A percentile compares a stretch with the other conserved stretches of the same genome.
Conservation (phyloP, 2,888 invertebrate species). For the Acronicta aceris region DNA sequence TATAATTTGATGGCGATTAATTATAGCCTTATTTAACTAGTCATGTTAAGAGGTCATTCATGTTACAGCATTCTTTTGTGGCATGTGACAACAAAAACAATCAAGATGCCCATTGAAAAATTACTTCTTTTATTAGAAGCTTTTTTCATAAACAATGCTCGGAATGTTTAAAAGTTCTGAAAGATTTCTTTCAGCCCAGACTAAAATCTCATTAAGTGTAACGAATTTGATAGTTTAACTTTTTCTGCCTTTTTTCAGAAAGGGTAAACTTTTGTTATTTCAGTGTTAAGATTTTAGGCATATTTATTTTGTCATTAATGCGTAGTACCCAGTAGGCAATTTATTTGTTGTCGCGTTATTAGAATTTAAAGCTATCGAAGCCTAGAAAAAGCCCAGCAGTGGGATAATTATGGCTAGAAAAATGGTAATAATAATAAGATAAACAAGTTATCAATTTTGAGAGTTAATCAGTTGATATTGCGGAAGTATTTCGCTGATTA, state of each 20-base stretch:
- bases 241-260: not conserved
- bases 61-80: constrained; percentile 8
- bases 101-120: constrained; percentile 12
- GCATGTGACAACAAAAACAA: constrained; percentile 16
- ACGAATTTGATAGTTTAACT: constrained; percentile 11
- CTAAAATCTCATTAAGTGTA: constrained; percentile 3
- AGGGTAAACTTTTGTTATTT: constrained; percentile 15
- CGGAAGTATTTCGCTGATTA: constrained; percentile 6
- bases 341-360: not conserved
- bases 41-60: not conserved
- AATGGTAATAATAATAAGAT: not conserved
- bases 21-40: not conserved
- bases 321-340: not conserved
- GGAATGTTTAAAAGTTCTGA: not conserved
- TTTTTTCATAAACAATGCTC: not conserved
- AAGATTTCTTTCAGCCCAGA: constrained; percentile 2
- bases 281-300: constrained; percentile 3
- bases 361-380: not conserved
- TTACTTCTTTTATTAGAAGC: not conserved
- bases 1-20: not conserved
- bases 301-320: not conserved
- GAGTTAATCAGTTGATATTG: too few relatives aligned
- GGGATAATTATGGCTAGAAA: too few relatives aligned
- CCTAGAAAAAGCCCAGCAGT: too few relatives aligned
- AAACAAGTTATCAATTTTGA: not conserved